Percentiles rank a stretch among this genome's conserved stretches.
These are phyloP conservation scores for Ptychadena robeensis DNA, from an alignment of 2,797 vertebrate genomes.

Conservation along the genomic window DNA sequence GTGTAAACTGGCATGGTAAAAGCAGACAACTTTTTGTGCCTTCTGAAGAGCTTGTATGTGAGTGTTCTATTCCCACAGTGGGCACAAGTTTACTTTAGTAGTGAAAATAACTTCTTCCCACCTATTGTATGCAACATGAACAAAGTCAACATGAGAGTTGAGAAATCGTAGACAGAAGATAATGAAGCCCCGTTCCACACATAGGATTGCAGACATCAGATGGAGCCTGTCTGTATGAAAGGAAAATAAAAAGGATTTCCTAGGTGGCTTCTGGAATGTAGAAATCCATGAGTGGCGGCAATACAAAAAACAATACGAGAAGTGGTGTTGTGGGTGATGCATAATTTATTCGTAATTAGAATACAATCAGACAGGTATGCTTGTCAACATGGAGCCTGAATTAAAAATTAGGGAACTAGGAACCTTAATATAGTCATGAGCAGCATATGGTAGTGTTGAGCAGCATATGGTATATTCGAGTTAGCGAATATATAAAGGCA, in stretches of 20 bases:
- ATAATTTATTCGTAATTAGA: neutral
- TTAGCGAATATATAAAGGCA: too few relatives aligned
- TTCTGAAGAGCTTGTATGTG: neutral
- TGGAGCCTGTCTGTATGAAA: neutral
- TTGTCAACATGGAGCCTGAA: neutral
- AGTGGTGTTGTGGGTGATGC: neutral
- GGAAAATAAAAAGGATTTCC: neutral
- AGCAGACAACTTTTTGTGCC: neutral
- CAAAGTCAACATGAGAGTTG: neutral
- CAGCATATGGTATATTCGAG: too few relatives aligned
- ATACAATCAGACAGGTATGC: neutral
- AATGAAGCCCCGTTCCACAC: conserved; percentile 1
- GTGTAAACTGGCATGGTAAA: neutral
- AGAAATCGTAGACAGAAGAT: conserved; percentile 9
- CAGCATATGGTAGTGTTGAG: too few relatives aligned
- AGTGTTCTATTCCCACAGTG: neutral
- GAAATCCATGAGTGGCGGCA: neutral
- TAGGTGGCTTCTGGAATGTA: neutral
- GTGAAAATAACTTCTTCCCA: neutral
- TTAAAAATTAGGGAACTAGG: neutral
- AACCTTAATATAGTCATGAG: too few relatives aligned
- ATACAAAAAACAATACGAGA: neutral
- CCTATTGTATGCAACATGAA: neutral
- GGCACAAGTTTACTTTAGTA: neutral
- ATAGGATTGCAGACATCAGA: neutral